Conservation (phyloP, 92 coral and sea anemone genomes). For the Epizoanthus rinbou region DNA sequence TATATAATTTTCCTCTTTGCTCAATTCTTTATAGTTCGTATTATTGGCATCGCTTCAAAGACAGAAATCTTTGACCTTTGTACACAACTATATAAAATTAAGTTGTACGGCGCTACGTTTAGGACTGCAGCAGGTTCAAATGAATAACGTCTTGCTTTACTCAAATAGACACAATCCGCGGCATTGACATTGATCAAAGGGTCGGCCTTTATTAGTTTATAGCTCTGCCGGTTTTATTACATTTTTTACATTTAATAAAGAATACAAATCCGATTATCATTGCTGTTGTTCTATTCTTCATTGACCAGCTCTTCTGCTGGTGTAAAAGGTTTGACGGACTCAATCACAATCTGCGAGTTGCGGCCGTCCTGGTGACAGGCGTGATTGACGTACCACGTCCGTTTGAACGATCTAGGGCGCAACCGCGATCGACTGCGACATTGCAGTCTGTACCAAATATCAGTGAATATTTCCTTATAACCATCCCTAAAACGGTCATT, state of each 20-base stretch:
- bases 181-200: neutral
- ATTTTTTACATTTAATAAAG: neutral
- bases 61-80: neutral
- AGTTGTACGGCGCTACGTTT: neutral
- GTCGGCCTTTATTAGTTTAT: too few species aligned
- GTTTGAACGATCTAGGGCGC: slow-evolving; percentile 38
- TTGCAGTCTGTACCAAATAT: slow-evolving; percentile 58
- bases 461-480: slow-evolving; percentile 68
- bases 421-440: slow-evolving; percentile 40
- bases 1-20: neutral
- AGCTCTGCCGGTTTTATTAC: too few species aligned
- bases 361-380: slow-evolving; percentile 32
- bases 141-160: neutral
- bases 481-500: slow-evolving; percentile 91
- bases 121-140: neutral
- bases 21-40: neutral
- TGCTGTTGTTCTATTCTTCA: slow-evolving; percentile 5
- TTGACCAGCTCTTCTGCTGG: slow-evolving; percentile 50
- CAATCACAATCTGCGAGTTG: slow-evolving; percentile 41
- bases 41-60: neutral
- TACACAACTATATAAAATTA: neutral
- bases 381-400: slow-evolving; percentile 57
- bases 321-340: slow-evolving; percentile 39
- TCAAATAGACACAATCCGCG: neutral
- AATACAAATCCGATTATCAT: neutral